A percentile compares a stretch with the other conserved stretches of the same genome.
These are phyloP conservation scores for Cryptotermes secundus DNA, from an alignment of 1,140 invertebrate species.

Conservation along the genomic window DNA sequence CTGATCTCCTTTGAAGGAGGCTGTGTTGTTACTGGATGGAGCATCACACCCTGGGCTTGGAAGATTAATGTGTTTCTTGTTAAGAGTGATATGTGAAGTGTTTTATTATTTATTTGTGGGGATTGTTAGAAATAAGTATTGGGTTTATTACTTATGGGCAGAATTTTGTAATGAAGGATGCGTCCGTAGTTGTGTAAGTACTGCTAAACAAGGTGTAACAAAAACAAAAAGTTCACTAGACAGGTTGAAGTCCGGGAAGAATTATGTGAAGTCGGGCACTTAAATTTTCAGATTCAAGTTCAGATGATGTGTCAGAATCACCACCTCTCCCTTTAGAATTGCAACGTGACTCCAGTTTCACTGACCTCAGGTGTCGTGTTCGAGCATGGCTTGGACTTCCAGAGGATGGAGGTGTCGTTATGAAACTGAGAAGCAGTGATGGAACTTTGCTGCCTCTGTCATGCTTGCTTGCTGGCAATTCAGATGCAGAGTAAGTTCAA, in stretches of 20 bases:
- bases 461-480: conserved; percentile 14
- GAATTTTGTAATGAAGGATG: neutral
- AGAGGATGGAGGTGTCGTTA: conserved; percentile 25
- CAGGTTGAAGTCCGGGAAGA: neutral
- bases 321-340: conserved; percentile 26
- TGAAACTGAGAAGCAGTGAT: conserved; percentile 27
- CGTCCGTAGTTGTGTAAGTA: neutral
- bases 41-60: no score
- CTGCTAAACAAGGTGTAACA: neutral
- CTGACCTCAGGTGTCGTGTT: conserved; percentile 21
- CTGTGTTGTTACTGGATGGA: no score
- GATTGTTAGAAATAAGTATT: neutral
- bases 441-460: conserved; percentile 27
- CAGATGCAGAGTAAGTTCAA: conserved; percentile 29
- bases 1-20: no score
- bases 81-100: no score
- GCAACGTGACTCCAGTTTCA: conserved; percentile 22
- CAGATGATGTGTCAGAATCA: conserved; percentile 1
- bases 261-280: neutral
- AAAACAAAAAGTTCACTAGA: neutral
- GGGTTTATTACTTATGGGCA: neutral
- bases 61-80: no score
- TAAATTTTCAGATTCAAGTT: neutral
- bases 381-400: conserved; percentile 28
- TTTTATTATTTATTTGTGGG: no score